Evolutionary conservation across 2,797 vertebrate species (phyloP), one percentile per base, ranked within the genome.

Genomic region (Coregonus suidteri): DNA sequence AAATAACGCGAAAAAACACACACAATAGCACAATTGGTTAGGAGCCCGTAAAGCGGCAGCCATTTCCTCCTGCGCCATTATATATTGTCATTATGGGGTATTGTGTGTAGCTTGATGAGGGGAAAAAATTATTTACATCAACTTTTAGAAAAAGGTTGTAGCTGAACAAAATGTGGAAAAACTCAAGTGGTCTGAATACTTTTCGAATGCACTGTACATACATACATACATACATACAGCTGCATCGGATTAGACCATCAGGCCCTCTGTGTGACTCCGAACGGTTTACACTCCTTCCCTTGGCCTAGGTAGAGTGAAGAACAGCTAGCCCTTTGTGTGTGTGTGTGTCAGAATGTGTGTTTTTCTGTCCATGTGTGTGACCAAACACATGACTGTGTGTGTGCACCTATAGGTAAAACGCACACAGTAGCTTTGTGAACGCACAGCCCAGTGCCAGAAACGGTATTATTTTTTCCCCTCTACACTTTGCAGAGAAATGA

Each of bases 211-310:
- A 25, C 25, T 25, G 25, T 25, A 25, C 25, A 25, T 25, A 25
- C 62, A 56, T n/a, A 71, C 68, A 51, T 25, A 25, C 59, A 56
- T n/a, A 71, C 68, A 51, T 11, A 69, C 79, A 78, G 89, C 92
- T 92, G 91, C 84, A 84, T 82, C 82, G 37, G 74, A 91, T 93
- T 91, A 92, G 77, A 66, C 75, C 34, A 41, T 35, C 71, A 56
- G 37, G 53, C 30, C 64, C 30, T 79, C 2, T 4, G 81, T 73
- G 59, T 35, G 71, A 83, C 85, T 85, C 77, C 25, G 75, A 77
- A 83, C 80, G 81, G 85, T 90, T 91, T 89, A 84, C 82, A 86
- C 83, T 87, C 79, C 53, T 9, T 76, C 77, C 75, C 85, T 82
- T 6, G 80, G 80, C 76, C 56, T 77, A 77, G 82, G 51, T 47